Conservation (phyloP, 2,797 vertebrate genomes). For the Urocyon cinereoargenteus region DNA sequence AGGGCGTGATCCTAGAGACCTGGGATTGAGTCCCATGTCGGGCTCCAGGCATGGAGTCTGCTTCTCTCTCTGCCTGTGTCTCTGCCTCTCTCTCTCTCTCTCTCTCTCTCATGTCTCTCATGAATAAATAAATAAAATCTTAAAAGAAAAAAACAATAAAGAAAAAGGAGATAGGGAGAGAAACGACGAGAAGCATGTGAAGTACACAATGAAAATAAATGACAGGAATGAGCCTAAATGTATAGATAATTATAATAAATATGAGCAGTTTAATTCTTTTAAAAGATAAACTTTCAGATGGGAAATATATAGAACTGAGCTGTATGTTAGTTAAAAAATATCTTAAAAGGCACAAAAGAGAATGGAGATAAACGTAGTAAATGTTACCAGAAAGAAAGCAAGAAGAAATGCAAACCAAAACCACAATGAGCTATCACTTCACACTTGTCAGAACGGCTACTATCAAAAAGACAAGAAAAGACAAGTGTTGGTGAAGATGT, state of each 20-base stretch:
- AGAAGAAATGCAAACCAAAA: not conserved
- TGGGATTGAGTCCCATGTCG: too few species aligned
- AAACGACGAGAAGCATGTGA: not conserved
- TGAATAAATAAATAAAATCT: too few species aligned
- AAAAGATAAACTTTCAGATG: constrained; percentile 18
- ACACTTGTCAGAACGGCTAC: not conserved
- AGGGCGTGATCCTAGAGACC: too few species aligned
- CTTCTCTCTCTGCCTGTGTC: too few species aligned
- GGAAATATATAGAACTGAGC: not conserved
- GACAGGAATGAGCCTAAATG: not conserved
- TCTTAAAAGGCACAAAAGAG: not conserved
- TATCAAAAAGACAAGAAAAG: not conserved
- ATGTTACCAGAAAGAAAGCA: not conserved
- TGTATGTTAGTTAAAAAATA: constrained; percentile 11
- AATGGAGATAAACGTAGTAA: not conserved
- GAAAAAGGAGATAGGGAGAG: not conserved
- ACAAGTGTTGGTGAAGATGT: not conserved
- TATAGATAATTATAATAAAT: not conserved
- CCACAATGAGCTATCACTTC: not conserved
- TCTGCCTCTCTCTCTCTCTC: too few species aligned
- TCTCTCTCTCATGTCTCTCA: too few species aligned
- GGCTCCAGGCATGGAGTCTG: too few species aligned
- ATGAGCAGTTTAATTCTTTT: not conserved
- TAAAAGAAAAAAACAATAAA: constrained; percentile 9
- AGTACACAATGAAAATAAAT: not conserved